Evolutionary conservation across 37 sponge, comb jelly and placozoan genomes (phyloP), one percentile per base, ranked within the genome.

Genomic region (Spongilla lacustris): DNA sequence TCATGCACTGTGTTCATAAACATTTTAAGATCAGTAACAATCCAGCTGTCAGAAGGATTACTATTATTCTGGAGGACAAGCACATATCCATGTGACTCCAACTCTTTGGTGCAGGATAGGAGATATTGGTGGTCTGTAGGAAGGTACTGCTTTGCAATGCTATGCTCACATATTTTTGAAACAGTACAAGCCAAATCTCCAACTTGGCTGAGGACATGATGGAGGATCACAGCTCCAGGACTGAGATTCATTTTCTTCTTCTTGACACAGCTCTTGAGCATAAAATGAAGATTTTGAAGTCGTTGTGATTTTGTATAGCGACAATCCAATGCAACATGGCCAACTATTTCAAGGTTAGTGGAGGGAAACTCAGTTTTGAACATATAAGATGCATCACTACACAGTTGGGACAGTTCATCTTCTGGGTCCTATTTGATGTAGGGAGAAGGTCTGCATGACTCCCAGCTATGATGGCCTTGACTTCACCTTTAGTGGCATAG

Each of bases 381-480:
- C 23, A 74, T 23, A 33, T 4, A 0, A 26, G 32, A 36, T 23
- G 19, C 22, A 74, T 74, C 75, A 32, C 12, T 74, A 17, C 34
- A 33, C 22, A 74, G 33, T 19, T 74, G 75, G 75, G 32, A 24
- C 31, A 74, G 32, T 27, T 74, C 34, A 2, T 32, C 34, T 11
- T 30, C 34, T 33, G 33, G 75, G 4, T 78, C 79, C 58, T 29
- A 49, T 26, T 49, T n/a, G 26, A 38, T 41, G 79, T 4, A 30
- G 23, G 29, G 34, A 74, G 30, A 1, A 11, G 36, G 41, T 85
- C 78, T 11, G 68, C 37, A 76, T 77, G 85, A 49, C 85, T 85
- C 12, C 68, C 77, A 66, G 77, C 69, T 5, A 85, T 67, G n/a
- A 71, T n/a, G 49, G 77, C 69, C 23, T 68, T 28, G 21, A 49